Conservation (phyloP, 2,888 invertebrate genomes). For the Unio pictorum region DNA sequence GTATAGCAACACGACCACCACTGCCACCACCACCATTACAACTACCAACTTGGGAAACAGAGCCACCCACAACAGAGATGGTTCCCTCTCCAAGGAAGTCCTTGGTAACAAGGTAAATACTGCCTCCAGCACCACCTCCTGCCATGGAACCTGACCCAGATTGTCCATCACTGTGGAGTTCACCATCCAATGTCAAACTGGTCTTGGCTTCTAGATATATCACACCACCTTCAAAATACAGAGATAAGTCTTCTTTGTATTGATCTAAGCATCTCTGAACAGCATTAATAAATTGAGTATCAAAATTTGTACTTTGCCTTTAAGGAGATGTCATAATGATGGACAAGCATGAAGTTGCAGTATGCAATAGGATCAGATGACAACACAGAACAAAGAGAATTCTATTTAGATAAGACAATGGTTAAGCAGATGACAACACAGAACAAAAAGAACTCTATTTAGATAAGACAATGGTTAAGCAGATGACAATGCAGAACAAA, state of each 20-base stretch:
- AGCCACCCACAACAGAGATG: slow-evolving; percentile 40
- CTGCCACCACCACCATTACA: slow-evolving; percentile 59
- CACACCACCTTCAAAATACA: slow-evolving; percentile 37
- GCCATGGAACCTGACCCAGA: slow-evolving; percentile 38
- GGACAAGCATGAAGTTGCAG: too few relatives aligned
- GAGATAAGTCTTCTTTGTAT: background rate
- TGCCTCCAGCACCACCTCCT: slow-evolving; percentile 57
- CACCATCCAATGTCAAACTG: slow-evolving; percentile 33
- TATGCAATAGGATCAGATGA: too few relatives aligned
- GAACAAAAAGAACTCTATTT: too few relatives aligned
- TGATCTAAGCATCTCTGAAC: too few relatives aligned
- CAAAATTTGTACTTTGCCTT: too few relatives aligned
- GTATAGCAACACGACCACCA: slow-evolving; percentile 53
- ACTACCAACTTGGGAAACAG: slow-evolving; percentile 14
- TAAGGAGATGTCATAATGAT: too few relatives aligned
- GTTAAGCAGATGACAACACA: too few relatives aligned
- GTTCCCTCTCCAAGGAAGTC: slow-evolving; percentile 35
- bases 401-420: too few relatives aligned
- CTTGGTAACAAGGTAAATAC: slow-evolving; percentile 39
- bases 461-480: too few relatives aligned
- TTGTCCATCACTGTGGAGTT: slow-evolving; percentile 37
- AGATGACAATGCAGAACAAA: too few relatives aligned
- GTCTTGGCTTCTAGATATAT: slow-evolving; percentile 35
- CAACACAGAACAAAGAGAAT: too few relatives aligned
- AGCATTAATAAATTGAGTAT: too few relatives aligned